Evolutionary conservation across 1,140 invertebrate species (phyloP).

Genomic region (Microplitis demolitor): DNA sequence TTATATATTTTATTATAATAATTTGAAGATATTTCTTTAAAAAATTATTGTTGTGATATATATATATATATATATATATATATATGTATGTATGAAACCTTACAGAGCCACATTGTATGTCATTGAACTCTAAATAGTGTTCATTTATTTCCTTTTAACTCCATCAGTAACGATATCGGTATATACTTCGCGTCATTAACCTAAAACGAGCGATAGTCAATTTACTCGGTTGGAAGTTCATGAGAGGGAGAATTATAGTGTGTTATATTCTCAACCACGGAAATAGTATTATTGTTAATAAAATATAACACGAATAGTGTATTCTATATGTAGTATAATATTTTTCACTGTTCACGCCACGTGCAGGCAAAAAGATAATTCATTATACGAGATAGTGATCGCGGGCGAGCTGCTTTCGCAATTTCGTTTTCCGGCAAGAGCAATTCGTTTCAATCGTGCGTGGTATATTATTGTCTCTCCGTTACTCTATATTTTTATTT

Average conservation of each 20-base stretch:
- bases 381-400: constrained; percentile 24
- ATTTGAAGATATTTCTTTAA: neutral
- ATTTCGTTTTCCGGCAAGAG: constrained; percentile 32
- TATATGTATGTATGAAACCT: neutral
- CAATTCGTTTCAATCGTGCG: constrained; percentile 41
- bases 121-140: neutral
- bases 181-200: no score
- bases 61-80: no score
- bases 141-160: no score
- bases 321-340: neutral
- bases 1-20: neutral
- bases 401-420: constrained; percentile 20
- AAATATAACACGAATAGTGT: neutral
- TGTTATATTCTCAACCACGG: neutral
- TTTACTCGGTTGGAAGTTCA: no score
- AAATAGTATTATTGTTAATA: neutral
- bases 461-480: constrained; percentile 23
- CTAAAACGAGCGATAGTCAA: no score
- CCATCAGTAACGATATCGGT: no score
- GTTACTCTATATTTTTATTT: constrained; percentile 21
- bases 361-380: constrained; percentile 22
- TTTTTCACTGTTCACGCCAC: constrained; percentile 3
- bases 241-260: neutral
- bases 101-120: neutral
- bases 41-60: no score